Evolutionary conservation across 1,140 invertebrate species (phyloP).

Genomic region (Daktulosphaira vitifoliae): DNA sequence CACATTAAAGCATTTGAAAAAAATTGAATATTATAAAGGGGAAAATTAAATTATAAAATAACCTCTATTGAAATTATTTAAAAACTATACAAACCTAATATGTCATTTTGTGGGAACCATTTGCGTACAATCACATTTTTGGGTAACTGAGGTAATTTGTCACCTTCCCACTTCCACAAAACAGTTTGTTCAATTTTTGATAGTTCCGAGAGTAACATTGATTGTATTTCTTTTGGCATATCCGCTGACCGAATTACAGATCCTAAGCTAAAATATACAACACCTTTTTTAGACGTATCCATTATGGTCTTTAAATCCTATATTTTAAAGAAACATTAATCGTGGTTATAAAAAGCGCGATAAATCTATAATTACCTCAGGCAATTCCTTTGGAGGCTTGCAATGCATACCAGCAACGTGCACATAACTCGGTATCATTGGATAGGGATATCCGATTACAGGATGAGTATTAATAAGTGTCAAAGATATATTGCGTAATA

Average conservation of each 20-base stretch:
- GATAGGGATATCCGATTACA: conserved; percentile 43
- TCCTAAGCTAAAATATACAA: conserved; percentile 44
- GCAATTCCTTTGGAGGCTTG: conserved; percentile 37
- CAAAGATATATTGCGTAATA: conserved; percentile 40
- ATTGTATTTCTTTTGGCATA: conserved; percentile 38
- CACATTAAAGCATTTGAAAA: no score
- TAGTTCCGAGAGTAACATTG: conserved; percentile 40
- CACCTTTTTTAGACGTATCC: conserved; percentile 38
- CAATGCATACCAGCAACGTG: conserved; percentile 54
- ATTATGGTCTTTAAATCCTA: conserved; percentile 15
- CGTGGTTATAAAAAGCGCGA: no score
- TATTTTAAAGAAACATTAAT: no score
- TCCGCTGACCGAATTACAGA: conserved; percentile 38
- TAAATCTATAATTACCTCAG: neutral
- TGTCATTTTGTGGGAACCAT: conserved; percentile 57
- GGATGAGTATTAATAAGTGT: conserved; percentile 52
- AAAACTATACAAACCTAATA: conserved; percentile 56
- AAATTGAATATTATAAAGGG: no score
- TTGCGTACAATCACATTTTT: conserved; percentile 51
- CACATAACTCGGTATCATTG: conserved; percentile 46
- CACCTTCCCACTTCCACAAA: conserved; percentile 53
- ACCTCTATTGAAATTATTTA: no score
- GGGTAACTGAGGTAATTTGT: conserved; percentile 42
- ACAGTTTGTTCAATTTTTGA: conserved; percentile 46
- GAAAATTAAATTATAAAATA: no score